Evolutionary conservation across 2,113 vertebrate genomes (phyloP).

Genomic region (Myanophis thanlyinensis): DNA sequence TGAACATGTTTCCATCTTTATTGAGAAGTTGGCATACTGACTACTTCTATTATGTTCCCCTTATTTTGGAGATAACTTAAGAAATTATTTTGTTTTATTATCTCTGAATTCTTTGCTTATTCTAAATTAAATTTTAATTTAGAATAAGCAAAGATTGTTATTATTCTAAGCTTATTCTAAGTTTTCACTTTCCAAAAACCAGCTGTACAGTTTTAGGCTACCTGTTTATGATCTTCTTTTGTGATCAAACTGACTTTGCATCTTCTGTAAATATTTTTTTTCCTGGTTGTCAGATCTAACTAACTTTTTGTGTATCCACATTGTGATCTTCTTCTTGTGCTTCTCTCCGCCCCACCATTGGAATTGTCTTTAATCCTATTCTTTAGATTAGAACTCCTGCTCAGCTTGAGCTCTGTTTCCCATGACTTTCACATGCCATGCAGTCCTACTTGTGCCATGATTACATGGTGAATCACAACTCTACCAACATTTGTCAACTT

Average conservation of each 20-base stretch:
- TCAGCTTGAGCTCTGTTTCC: neutral
- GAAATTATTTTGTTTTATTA: neutral
- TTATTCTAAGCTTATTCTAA: neutral
- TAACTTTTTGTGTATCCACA: neutral
- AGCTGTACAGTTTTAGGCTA: neutral
- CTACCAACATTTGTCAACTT: neutral
- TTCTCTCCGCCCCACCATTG: neutral
- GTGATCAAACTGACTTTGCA: neutral
- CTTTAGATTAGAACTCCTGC: neutral
- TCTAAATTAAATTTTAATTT: too few relatives aligned
- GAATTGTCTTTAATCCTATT: neutral
- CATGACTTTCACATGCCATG: neutral
- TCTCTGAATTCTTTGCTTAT: neutral
- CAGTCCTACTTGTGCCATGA: neutral
- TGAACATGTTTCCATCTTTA: neutral
- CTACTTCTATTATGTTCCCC: neutral
- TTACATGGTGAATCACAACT: neutral
- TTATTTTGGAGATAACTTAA: neutral
- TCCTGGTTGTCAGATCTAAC: neutral
- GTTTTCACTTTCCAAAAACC: neutral
- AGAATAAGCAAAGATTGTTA: too few relatives aligned
- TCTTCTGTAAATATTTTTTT: neutral
- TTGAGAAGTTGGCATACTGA: neutral
- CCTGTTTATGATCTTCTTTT: neutral
- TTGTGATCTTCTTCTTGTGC: neutral